Evolutionary conservation across 2,888 invertebrate genomes (phyloP), one percentile per base, ranked within the genome.

Genomic region (Stomorhina lunata): DNA sequence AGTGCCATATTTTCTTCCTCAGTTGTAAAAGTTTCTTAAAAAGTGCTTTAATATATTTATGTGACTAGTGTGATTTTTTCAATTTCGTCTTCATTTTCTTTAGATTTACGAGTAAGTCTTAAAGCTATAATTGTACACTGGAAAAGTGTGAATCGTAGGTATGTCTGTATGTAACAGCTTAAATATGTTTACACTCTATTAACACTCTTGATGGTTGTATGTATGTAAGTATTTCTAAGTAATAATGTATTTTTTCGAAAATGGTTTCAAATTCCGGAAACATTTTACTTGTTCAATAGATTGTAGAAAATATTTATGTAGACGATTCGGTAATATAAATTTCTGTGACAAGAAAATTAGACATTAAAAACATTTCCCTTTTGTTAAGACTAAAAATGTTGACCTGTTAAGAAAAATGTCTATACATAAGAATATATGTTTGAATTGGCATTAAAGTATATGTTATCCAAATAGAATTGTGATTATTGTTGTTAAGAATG

Each of bases 211-310:
- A 65, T 59, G 68, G 48, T 65, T 63, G 37, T 59, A n/a, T n/a
- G n/a, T n/a, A n/a, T n/a, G n/a, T n/a, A n/a, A n/a, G n/a, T n/a
- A 43, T 79, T 79, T 75, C 65, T 59, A 79, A 75, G 71, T 55
- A 73, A 69, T 78, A 65, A n/a, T n/a, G n/a, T n/a, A n/a, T n/a
- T n/a, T n/a, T n/a, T 73, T 78, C 57, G 63, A 43, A 61, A 75
- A 75, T 59, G 82, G 82, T 82, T 79, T 82, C 78, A 57, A 69
- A 82, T 82, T 82, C 82, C 82, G 82, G 82, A 82, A 82, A 82
- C 59, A 82, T 79, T 75, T 69, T 40, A 61, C 61, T 27, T 75
- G 45, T 75, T 69, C 68, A 69, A 78, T 82, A 79, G 40, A 63
- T 75, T 65, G 78, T 61, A 50, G 76, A 77, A 77, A 76, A 65